phyloP scores from a whole-genome alignment of 2,113 vertebrate species.

The Bambusicola thoracicus region DNA sequence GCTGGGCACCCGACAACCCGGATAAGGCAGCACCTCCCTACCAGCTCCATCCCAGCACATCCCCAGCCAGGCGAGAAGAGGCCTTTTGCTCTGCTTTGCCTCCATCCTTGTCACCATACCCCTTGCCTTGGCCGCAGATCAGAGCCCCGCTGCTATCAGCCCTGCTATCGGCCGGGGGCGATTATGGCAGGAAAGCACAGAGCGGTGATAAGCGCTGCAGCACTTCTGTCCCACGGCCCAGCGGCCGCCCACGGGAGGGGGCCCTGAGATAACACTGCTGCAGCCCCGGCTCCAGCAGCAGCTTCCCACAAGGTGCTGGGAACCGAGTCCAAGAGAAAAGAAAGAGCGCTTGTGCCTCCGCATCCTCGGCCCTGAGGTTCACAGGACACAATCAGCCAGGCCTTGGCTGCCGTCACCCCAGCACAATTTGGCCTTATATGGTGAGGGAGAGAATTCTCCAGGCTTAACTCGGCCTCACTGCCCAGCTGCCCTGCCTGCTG shows the following conservation, averaged over 20 bases:
- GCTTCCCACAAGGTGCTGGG: background rate
- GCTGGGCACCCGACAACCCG: background rate
- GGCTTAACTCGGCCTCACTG: background rate
- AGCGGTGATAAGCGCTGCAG: background rate
- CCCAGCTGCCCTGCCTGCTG: background rate
- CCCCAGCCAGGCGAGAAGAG: background rate
- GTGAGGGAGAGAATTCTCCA: background rate
- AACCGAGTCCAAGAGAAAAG: background rate
- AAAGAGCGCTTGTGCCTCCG: background rate
- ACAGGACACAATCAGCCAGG: background rate
- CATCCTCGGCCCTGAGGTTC: background rate
- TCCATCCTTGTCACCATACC: background rate
- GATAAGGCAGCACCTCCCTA: background rate
- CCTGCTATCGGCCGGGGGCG: background rate
- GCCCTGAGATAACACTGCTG: background rate
- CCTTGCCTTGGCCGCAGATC: background rate
- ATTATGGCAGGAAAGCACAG: conserved; percentile 18
- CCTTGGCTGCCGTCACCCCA: background rate
- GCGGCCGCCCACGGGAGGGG: background rate
- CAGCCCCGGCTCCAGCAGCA: background rate
- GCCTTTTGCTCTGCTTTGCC: background rate
- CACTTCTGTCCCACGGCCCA: background rate
- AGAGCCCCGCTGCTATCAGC: background rate
- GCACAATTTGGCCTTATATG: conserved; percentile 50
- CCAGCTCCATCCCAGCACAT: background rate